A percentile compares a stretch with the other conserved stretches of the same genome.
Evolutionary conservation across 2,888 invertebrate genomes (phyloP).

Genomic region (Scaptomyza caliginosa): DNA sequence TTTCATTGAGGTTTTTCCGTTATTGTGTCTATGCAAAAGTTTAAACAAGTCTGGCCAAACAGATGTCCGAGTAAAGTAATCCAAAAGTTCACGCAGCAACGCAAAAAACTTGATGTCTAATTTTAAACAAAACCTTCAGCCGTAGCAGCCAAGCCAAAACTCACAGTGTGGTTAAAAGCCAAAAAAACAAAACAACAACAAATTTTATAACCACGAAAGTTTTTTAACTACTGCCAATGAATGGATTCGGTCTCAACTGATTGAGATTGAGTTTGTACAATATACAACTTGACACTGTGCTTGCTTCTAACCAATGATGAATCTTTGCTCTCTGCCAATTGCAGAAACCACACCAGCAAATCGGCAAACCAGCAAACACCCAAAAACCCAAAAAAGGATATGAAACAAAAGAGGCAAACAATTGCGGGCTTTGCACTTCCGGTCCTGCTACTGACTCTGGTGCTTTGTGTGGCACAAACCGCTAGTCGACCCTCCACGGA

Average conservation of each 20-base stretch:
- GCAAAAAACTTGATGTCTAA: slow-evolving; percentile 67
- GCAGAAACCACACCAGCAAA: slow-evolving; percentile 44
- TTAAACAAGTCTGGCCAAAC: slow-evolving; percentile 31
- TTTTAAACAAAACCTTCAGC: slow-evolving; percentile 65
- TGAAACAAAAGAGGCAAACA: slow-evolving; percentile 51
- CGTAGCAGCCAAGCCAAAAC: slow-evolving; percentile 27
- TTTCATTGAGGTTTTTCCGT: background rate
- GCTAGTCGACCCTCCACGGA: slow-evolving; percentile 37
- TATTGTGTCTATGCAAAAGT: slow-evolving; percentile 16
- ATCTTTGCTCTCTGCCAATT: slow-evolving; percentile 45
- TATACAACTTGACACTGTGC: slow-evolving; percentile 38
- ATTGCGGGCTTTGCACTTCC: slow-evolving; percentile 50
- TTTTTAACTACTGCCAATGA: slow-evolving; percentile 18
- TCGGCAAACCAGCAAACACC: slow-evolving; percentile 13
- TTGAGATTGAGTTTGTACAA: slow-evolving; percentile 68
- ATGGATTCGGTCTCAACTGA: slow-evolving; percentile 42
- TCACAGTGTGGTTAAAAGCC: background rate
- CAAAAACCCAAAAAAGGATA: slow-evolving; percentile 38
- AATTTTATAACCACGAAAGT: slow-evolving; percentile 70
- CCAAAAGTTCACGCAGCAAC: slow-evolving; percentile 57
- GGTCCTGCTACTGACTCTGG: slow-evolving; percentile 49
- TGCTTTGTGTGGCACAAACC: slow-evolving; percentile 44
- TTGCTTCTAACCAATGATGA: slow-evolving; percentile 48
- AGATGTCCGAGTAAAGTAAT: slow-evolving; percentile 64
- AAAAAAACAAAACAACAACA: slow-evolving; percentile 57